Evolutionary conservation across 2,888 invertebrate genomes (phyloP).

Genomic region (Noctua fimbriata): DNA sequence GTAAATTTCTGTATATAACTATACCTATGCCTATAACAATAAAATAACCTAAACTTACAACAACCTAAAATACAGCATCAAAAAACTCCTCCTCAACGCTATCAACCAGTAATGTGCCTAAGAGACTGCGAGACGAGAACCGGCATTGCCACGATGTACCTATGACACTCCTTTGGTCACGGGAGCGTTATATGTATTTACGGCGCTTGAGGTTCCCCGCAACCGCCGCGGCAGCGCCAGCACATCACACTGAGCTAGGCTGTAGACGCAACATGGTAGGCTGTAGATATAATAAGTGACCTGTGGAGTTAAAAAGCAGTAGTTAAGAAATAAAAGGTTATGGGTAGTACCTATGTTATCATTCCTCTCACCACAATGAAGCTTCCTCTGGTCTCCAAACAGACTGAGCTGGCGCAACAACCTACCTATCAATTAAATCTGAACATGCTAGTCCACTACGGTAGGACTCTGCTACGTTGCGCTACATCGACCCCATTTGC

Average conservation of each 20-base stretch:
- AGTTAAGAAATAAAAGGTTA: not conserved
- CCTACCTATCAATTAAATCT: not conserved
- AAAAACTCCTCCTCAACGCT: not conserved
- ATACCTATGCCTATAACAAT: too few relatives aligned
- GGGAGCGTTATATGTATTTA: too few relatives aligned
- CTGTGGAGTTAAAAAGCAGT: not conserved
- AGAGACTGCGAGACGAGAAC: too few relatives aligned
- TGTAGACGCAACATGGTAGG: too few relatives aligned
- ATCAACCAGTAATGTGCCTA: not conserved
- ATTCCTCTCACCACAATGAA: not conserved
- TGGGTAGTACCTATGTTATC: not conserved
- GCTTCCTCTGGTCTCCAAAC: too few relatives aligned
- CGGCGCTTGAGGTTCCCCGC: too few relatives aligned
- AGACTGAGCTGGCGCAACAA: not conserved
- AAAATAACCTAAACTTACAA: not conserved
- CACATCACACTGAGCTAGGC: too few relatives aligned
- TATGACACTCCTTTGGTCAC: not conserved
- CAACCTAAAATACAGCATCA: not conserved
- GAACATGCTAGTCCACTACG: not conserved
- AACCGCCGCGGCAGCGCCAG: too few relatives aligned
- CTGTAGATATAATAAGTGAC: not conserved
- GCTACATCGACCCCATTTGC: too few relatives aligned
- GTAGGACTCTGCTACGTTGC: not conserved
- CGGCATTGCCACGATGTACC: too few relatives aligned
- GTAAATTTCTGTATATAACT: too few relatives aligned